Percentiles rank a stretch among this genome's conserved stretches.
phyloP scores from a whole-genome alignment of 1,140 invertebrate species.

The Eumaeus atala region DNA sequence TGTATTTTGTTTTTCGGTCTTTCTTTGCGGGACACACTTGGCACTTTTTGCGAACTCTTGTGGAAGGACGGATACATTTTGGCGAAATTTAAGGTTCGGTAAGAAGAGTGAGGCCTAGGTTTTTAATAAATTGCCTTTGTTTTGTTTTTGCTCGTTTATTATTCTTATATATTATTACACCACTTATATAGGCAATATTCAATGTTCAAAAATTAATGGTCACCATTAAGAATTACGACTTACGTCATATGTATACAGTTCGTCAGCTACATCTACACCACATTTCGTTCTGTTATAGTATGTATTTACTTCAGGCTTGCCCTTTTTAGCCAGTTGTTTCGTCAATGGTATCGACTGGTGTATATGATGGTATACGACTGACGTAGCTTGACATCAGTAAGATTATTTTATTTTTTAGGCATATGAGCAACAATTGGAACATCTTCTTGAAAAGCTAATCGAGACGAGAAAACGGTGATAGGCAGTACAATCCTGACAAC shows the following conservation, averaged over 20 bases:
- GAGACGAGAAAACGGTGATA: constrained; percentile 3
- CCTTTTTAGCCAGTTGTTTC: constrained; percentile 18
- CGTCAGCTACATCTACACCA: constrained; percentile 24
- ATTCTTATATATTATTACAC: background rate
- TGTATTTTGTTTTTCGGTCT: constrained; percentile 14
- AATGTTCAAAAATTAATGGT: constrained; percentile 11
- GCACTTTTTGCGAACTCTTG: constrained; percentile 7
- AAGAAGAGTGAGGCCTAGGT: constrained; percentile 14
- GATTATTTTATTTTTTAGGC: constrained; percentile 31
- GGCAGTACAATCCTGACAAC: background rate
- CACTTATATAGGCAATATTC: no score
- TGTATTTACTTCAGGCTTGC: constrained; percentile 30
- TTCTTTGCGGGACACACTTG: constrained; percentile 14
- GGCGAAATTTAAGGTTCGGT: constrained; percentile 17
- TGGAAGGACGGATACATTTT: constrained; percentile 17
- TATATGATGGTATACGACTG: no score
- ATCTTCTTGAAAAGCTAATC: constrained; percentile 29
- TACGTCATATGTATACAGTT: constrained; percentile 18
- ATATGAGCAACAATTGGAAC: constrained; percentile 24
- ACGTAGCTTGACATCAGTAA: constrained; percentile 27
- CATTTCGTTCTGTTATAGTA: constrained; percentile 28
- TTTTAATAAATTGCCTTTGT: no score
- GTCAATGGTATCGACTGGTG: constrained; percentile 23
- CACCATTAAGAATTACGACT: constrained; percentile 19
- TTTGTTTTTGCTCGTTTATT: constrained; percentile 9